Evolutionary conservation across 2,888 invertebrate genomes (phyloP).

Genomic region (Eristalis intricaria): DNA sequence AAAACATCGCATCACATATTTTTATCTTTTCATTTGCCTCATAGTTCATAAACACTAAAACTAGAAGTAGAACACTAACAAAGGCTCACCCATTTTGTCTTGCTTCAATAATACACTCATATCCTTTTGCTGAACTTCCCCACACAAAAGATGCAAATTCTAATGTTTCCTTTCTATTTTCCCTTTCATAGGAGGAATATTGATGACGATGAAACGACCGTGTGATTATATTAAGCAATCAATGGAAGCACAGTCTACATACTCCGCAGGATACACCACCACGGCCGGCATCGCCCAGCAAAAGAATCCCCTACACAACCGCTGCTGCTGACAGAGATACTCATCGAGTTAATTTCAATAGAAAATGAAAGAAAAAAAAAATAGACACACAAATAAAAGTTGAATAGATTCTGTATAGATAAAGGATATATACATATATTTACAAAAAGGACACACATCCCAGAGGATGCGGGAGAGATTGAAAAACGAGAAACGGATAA

Average conservation of each 20-base stretch:
- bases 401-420: slow-evolving; percentile 47
- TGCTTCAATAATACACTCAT: slow-evolving; percentile 32
- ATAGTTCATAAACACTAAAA: neutral
- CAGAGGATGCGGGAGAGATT: neutral
- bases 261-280: neutral
- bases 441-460: slow-evolving; percentile 51
- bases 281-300: neutral
- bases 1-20: neutral
- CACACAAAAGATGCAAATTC: slow-evolving; percentile 20
- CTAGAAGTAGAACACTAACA: neutral
- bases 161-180: slow-evolving; percentile 48
- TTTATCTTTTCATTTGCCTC: neutral
- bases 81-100: neutral
- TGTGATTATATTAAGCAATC: slow-evolving; percentile 76
- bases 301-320: slow-evolving; percentile 16
- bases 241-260: slow-evolving; percentile 28
- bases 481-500: slow-evolving; percentile 32
- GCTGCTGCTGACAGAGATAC: slow-evolving; percentile 36
- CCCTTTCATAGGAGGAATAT: slow-evolving; percentile 79
- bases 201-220: slow-evolving; percentile 81
- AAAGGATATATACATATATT: slow-evolving; percentile 57
- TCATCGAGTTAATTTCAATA: slow-evolving; percentile 33
- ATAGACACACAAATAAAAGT: slow-evolving; percentile 31
- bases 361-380: slow-evolving; percentile 2
- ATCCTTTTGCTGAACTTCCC: slow-evolving; percentile 32